phyloP scores from a whole-genome alignment of 2,797 vertebrate species.

The Valencia hispanica region DNA sequence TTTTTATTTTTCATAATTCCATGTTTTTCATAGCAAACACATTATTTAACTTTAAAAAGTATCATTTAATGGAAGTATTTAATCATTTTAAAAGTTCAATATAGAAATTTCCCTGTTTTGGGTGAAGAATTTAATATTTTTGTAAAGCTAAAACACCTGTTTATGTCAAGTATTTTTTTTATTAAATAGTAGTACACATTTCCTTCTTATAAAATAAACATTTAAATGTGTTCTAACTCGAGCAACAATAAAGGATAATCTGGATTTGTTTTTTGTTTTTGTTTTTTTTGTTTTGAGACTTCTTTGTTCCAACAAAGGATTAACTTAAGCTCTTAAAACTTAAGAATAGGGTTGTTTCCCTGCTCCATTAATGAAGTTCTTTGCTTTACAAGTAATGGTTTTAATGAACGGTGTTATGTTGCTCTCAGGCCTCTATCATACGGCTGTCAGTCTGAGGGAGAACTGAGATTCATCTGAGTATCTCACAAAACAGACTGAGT shows the following conservation, averaged over 20 bases:
- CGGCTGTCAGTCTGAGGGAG: background rate
- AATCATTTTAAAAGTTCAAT: background rate
- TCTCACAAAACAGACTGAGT: background rate
- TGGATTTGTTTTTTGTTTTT: too few relatives aligned
- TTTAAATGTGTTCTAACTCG: background rate
- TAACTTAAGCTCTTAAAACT: background rate
- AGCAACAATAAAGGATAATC: too few relatives aligned
- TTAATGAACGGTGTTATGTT: background rate
- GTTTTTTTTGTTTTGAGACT: background rate
- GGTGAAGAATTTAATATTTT: background rate
- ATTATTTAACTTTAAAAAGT: background rate
- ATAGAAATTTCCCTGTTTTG: background rate
- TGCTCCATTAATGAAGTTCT: background rate
- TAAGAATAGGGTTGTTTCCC: background rate
- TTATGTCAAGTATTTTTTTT: background rate
- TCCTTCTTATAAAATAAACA: background rate
- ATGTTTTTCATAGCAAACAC: background rate
- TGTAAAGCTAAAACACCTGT: background rate
- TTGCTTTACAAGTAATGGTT: background rate
- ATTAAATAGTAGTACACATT: background rate
- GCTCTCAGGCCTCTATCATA: background rate
- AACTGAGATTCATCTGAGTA: background rate
- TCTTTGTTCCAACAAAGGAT: background rate
- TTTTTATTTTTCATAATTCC: background rate
- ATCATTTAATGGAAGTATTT: too few relatives aligned